A percentile compares a stretch with the other conserved stretches of the same genome.
These are phyloP conservation scores for Malurus splendens DNA, from an alignment of 2,797 vertebrate genomes.

Conservation along the genomic window DNA sequence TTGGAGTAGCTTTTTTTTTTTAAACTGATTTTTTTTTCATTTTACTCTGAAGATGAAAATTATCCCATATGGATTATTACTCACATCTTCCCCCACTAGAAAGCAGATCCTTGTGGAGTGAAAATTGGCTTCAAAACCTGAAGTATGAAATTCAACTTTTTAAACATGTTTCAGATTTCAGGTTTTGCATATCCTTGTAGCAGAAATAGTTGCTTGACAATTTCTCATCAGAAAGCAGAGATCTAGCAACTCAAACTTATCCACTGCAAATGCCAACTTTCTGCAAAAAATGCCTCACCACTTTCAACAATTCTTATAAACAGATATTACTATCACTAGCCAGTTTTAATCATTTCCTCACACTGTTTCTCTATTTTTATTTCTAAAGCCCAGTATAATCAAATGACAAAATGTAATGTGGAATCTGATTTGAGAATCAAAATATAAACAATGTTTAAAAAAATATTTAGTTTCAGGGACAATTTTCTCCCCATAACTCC, in stretches of 20 bases:
- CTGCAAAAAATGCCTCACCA: not conserved
- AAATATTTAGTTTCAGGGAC: not conserved
- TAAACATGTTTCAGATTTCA: not conserved
- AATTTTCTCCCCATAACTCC: not conserved
- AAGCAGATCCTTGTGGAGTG: not conserved
- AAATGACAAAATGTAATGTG: not conserved
- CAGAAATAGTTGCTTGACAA: constrained; percentile 1
- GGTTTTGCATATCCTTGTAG: not conserved
- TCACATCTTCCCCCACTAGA: constrained; percentile 1
- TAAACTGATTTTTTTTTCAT: not conserved
- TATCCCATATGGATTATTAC: constrained; percentile 31
- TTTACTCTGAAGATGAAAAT: constrained; percentile 15
- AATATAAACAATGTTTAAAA: not conserved
- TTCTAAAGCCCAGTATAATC: not conserved
- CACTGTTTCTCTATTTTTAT: not conserved
- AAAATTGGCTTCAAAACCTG: constrained; percentile 30
- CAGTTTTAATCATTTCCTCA: not conserved
- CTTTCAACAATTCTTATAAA: not conserved
- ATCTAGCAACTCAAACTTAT: not conserved
- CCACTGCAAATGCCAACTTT: not conserved
- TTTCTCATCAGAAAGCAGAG: not conserved
- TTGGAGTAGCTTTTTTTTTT: not conserved
- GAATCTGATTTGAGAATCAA: not conserved
- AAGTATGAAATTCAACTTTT: constrained; percentile 14
- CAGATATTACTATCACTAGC: not conserved